Conservation (phyloP, 2,113 vertebrate genomes). For the Trinectes maculatus region DNA sequence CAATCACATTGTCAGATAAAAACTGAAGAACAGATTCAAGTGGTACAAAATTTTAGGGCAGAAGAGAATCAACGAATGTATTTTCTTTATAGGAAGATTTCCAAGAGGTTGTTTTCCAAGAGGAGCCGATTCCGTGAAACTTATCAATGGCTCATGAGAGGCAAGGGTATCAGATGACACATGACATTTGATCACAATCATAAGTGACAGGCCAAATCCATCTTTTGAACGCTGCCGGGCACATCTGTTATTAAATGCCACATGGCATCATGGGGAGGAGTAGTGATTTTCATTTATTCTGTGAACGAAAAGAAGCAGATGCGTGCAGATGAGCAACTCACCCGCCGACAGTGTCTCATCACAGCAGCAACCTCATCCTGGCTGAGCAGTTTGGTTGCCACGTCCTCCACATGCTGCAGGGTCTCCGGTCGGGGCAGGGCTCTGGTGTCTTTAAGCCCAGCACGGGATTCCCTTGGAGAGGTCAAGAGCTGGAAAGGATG, state of each 20-base stretch:
- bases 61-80: not conserved
- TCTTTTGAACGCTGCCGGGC: slow-evolving; percentile 40
- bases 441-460: slow-evolving; percentile 68
- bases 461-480: slow-evolving; percentile 73
- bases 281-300: slow-evolving; percentile 31
- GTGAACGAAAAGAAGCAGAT: not conserved
- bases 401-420: slow-evolving; percentile 86
- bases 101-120: not conserved
- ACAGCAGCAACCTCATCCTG: slow-evolving; percentile 90
- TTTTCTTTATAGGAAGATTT: not conserved
- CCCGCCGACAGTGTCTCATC: slow-evolving; percentile 91
- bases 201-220: slow-evolving; percentile 55
- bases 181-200: slow-evolving; percentile 55
- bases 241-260: slow-evolving; percentile 32
- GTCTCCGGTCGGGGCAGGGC: slow-evolving; percentile 63
- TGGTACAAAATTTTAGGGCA: not conserved
- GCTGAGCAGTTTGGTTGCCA: slow-evolving; percentile 86
- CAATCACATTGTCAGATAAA: slow-evolving; percentile 84
- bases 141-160: not conserved
- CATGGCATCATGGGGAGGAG: slow-evolving; percentile 5
- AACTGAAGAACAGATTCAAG: slow-evolving; percentile 80
- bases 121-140: slow-evolving; percentile 24
- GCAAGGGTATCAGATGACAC: slow-evolving; percentile 40
- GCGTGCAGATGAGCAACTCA: slow-evolving; percentile 69
- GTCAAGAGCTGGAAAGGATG: slow-evolving; percentile 72